Base-by-base conservation (phyloP, 2,888 invertebrate species). In the Rhorus exstirpatorius region DNA sequence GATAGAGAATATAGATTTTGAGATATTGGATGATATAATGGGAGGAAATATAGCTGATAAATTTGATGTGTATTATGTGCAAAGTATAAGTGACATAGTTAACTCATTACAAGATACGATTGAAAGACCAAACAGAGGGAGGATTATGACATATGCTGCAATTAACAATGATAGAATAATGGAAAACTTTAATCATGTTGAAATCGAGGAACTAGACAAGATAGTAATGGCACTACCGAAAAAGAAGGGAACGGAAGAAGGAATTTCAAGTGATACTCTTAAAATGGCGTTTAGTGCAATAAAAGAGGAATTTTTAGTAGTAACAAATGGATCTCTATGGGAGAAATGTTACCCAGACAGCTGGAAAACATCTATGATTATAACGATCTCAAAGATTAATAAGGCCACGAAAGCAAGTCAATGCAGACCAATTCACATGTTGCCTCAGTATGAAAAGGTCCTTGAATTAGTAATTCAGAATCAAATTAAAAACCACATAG, bases 351-450 rank as follows among this genome's bases (percentile, higher is more conserved):
- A 44, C 1, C 77, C 77, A 1, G 67, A 60, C 0, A 24, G n/a
- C n/a, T n/a, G n/a, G n/a, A n/a, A n/a, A n/a, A n/a, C n/a, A n/a
- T n/a, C n/a, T n/a, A n/a, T n/a, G 26, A n/a, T n/a, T n/a, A n/a
- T n/a, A 38, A 21, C 1, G 75, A 70, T 19, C 24, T 67, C 8
- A 35, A 1, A n/a, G n/a, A n/a, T n/a, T n/a, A n/a, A n/a, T n/a
- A n/a, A n/a, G n/a, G n/a, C n/a, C n/a, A n/a, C n/a, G 7, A 72
- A 60, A 35, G 65, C 61, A 12, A 49, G 51, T 7, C 55, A 80
- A n/a, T 72, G 24, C 17, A 63, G 77, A 21, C 77, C 80, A 4
- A 70, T 83, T 44, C 74, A 83, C 41, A 79, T 68, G 55, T 8
- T 83, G 0, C 76, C 82, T 4, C 19, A n/a, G 8, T 67, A 72